Evolutionary conservation across 2,797 vertebrate genomes (phyloP), one percentile per base, ranked within the genome.

Genomic region (Pteropus rufus): DNA sequence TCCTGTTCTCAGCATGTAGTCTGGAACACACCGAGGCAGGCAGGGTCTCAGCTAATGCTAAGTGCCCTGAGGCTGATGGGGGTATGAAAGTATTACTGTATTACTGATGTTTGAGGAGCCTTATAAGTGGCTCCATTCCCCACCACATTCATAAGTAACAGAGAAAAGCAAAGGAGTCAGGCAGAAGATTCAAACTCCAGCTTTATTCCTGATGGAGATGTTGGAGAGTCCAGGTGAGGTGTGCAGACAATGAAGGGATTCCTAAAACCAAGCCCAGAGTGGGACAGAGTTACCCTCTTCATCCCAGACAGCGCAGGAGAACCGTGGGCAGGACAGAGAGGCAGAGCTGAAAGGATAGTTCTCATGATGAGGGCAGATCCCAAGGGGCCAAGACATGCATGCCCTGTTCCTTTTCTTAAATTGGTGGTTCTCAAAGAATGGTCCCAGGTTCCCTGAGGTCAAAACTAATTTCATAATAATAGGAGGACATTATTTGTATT

Each of bases 331-430:
- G 69, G 41, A 34, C 0, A 3, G 75, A 62, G n/a, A 52, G 41
- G 64, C 0, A 0, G 34, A 82, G 54, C 58, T 44, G 39, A 60
- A 80, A 44, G 7, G 10, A 15, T 18, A 19, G 12, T 67, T 60
- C 41, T 82, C 0, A 2, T 6, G 49, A 34, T 49, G 44, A 65
- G 65, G 75, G 52, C 16, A 11, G 52, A 10, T 49, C 15, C 65
- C 80, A 0, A 64, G 23, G 2, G 54, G 26, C 41, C 4, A n/a
- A 69, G 10, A 15, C 52, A 24, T 0, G 0, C n/a, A 31, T 16
- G 21, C 21, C 26, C 11, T 19, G 9, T 60, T 90, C 64, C 52
- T 86, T 90, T 83, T n/a, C 70, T 88, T 80, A 34, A 58, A 58
- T 36, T 64, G 62, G 29, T 39, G 24, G 11, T 87, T 77, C 77